Base-by-base conservation (phyloP, 2,797 vertebrate genomes). In the Sphaeramia orbicularis region DNA sequence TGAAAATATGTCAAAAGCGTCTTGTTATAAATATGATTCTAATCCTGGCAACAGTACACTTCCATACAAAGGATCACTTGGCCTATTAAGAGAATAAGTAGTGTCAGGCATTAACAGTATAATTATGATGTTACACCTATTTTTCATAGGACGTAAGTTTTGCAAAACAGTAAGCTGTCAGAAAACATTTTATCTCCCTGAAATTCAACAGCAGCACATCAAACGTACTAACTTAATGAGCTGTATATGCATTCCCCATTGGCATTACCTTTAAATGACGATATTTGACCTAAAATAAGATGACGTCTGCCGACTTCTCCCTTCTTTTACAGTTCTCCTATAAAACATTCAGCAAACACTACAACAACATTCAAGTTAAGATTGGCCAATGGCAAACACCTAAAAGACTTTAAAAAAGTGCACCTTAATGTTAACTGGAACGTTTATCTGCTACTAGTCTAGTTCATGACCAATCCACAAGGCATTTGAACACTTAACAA, bases 151-250 rank as follows among this genome's bases (percentile, higher is more conserved):
- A 69, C 30, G 58, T 54, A 32, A 72, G 78, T 61, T n/a, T 36
- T 64, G 57, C 1, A 35, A 58, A 53, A 71, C 53, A 45, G 54
- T 41, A 70, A 49, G 50, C 15, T 41, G n/a, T 66, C n/a, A 75
- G 10, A 66, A 70, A 37, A 53, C 50, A 35, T 55, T 10, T 36
- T 15, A 67, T 76, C 45, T 84, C 69, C 84, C 83, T 88, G 82
- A 83, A 68, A 65, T 62, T 59, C 32, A 56, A 77, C 65, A 59
- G 48, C 58, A 54, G 13, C 40, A 1, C 18, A n/a, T 60, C 61
- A 65, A 15, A 32, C 36, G 47, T 58, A 40, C 38, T 47, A 8
- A 5, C 42, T 14, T 44, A 42, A 19, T 21, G 16, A 38, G 30
- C 47, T 35, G 48, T 10, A 14, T n/a, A n/a, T n/a, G 30, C 7